phyloP scores from a whole-genome alignment of 2,113 vertebrate species.

The Hypomesus transpacificus region DNA sequence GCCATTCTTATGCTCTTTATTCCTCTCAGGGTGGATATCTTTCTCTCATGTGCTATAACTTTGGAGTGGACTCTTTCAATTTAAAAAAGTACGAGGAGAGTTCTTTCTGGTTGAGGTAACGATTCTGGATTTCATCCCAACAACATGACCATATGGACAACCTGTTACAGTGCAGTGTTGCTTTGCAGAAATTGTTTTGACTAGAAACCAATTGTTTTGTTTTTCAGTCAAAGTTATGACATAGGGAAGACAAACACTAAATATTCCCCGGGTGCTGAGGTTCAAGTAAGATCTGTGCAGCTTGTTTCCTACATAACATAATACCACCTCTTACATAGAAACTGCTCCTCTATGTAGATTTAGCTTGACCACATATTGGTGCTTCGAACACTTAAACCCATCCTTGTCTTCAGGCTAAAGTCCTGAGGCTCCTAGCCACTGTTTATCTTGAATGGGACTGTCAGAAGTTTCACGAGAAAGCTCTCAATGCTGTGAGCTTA shows the following conservation, averaged over 20 bases:
- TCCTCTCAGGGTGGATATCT: constrained; percentile 73
- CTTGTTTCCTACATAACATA: background rate
- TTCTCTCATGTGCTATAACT: constrained; percentile 87
- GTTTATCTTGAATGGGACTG: constrained; percentile 83
- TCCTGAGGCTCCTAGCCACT: constrained; percentile 81
- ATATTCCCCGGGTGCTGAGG: constrained; percentile 71
- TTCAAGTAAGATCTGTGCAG: constrained; percentile 71
- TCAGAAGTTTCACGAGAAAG: constrained; percentile 75
- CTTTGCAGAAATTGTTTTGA: background rate
- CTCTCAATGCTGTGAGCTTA: constrained; percentile 74
- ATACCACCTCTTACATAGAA: background rate
- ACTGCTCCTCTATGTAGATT: background rate
- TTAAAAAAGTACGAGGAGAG: constrained; percentile 79
- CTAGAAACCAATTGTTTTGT: constrained; percentile 8
- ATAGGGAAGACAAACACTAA: constrained; percentile 77
- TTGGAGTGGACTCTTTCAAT: constrained; percentile 81
- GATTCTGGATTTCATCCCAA: background rate
- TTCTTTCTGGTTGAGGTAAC: constrained; percentile 90
- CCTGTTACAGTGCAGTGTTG: background rate
- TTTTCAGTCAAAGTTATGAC: constrained; percentile 85
- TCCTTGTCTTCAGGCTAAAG: constrained; percentile 76
- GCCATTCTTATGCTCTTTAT: constrained; percentile 8
- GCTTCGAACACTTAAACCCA: constrained; percentile 13
- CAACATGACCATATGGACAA: no score
- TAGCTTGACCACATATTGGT: background rate